These are phyloP conservation scores for Telmatochromis brachygnathus DNA, from an alignment of 2,113 vertebrate species.

Conservation along the genomic window DNA sequence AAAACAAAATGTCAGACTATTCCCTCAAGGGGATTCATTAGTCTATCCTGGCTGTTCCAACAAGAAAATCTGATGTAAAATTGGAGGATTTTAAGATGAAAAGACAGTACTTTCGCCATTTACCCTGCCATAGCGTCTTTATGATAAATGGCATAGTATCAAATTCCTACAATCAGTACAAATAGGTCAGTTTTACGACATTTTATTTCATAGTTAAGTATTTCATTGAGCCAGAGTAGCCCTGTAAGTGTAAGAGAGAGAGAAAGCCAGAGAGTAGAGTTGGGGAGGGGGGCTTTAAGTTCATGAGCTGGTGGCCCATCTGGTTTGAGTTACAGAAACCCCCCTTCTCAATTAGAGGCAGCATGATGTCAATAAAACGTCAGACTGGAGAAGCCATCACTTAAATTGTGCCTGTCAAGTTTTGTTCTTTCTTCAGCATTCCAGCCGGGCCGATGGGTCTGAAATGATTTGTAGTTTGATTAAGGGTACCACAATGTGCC, in stretches of 20 bases:
- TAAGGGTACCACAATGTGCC: constrained; percentile 55
- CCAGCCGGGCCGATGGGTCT: constrained; percentile 34
- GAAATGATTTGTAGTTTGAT: constrained; percentile 64
- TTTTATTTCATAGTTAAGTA: constrained; percentile 29
- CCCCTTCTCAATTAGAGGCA: constrained; percentile 63
- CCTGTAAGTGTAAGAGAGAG: neutral
- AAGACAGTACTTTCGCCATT: constrained; percentile 4
- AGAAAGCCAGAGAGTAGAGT: neutral
- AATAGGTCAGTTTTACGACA: constrained; percentile 26
- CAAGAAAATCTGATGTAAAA: neutral
- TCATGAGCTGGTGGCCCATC: constrained; percentile 69
- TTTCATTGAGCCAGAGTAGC: constrained; percentile 32
- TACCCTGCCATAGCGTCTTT: neutral
- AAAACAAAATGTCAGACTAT: neutral
- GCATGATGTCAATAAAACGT: constrained; percentile 73
- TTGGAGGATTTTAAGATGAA: neutral
- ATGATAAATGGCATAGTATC: constrained; percentile 21
- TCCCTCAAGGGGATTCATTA: neutral
- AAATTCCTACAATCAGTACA: constrained; percentile 9
- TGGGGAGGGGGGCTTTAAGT: constrained; percentile 7
- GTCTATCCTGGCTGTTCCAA: neutral
- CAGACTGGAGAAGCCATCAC: constrained; percentile 61
- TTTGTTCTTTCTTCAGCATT: constrained; percentile 51
- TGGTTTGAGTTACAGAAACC: constrained; percentile 59
- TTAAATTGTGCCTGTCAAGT: constrained; percentile 64